These are phyloP conservation scores for Oedothorax gibbosus DNA, from an alignment of 1,140 invertebrate species.

Conservation along the genomic window DNA sequence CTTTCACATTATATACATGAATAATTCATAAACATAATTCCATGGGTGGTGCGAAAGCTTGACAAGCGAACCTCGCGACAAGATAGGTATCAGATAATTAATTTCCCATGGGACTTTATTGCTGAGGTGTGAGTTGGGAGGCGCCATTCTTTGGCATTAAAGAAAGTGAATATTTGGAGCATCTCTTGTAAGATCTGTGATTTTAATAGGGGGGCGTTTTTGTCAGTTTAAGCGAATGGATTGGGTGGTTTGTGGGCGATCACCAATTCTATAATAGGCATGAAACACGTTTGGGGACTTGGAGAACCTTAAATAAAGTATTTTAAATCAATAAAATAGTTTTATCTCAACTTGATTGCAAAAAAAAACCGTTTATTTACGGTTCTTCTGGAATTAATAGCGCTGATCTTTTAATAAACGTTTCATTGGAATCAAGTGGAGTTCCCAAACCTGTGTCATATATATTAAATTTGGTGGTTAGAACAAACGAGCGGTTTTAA, in stretches of 20 bases:
- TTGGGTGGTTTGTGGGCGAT: not conserved
- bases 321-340: too few relatives aligned
- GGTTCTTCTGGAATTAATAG: too few relatives aligned
- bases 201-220: not conserved
- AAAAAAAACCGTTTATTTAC: too few relatives aligned
- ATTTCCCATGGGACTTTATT: not conserved
- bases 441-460: too few relatives aligned
- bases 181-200: not conserved
- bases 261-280: not conserved
- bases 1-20: not conserved
- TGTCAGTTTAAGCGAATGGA: conserved; percentile 8
- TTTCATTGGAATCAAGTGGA: too few relatives aligned
- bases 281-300: not conserved
- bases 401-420: too few relatives aligned
- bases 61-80: conserved; percentile 8
- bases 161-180: not conserved
- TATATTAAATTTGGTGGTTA: too few relatives aligned
- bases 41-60: not conserved
- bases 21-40: conserved; percentile 2
- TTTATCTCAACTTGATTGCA: too few relatives aligned
- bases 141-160: not conserved
- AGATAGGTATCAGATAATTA: conserved; percentile 22
- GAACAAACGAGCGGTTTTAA: too few relatives aligned
- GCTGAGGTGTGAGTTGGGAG: not conserved
- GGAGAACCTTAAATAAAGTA: too few relatives aligned